Base-by-base conservation (phyloP, 2,888 invertebrate species). In the Amphiduros pacificus region DNA sequence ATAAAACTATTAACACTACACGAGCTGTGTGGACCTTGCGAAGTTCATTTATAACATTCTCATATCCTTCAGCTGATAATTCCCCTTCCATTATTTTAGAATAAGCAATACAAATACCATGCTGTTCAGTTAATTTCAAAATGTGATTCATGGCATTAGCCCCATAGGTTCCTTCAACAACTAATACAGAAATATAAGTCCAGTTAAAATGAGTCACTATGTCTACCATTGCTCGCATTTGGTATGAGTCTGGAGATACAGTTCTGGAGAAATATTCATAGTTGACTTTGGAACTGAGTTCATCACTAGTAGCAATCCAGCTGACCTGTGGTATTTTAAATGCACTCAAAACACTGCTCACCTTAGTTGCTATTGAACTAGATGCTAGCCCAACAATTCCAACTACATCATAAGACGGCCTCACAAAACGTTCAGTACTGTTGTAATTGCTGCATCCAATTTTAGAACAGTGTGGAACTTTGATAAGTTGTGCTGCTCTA, bases 101-200 rank as follows among this genome's bases (percentile, higher is more conserved):
- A 32, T 32, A 54, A 3, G 32, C 54, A 20, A 54, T 54, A 32
- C 54, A 54, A 2, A 54, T 54, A 11, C 54, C 54, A 22, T n/a
- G 22, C 20, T 31, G 14, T 24, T 54, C 36, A 11, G 36, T 24
- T 9, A 48, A 28, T 20, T 50, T 24, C 22, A 40, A 52, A 6
- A 64, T 36, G 29, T 55, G 61, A 36, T 69, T 71, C 26, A 71
- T 67, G 6, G 68, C 73, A 41, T 72, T 68, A 14, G 68, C 57
- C 0, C 76, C 74, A 60, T 74, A 77, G 5, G 66, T 67, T 6
- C 90, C 90, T 74, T 89, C 89, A 1, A 89, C 89, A 79, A 89
- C 89, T 55, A 89, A 87, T 20, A 88, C 88, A 52, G 89, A 89
- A 52, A 91, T 88, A 79, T 90, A 91, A 17, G 88, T 90, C 91